Evolutionary conservation across 1,140 invertebrate species (phyloP).

Genomic region (Cherax destructor): DNA sequence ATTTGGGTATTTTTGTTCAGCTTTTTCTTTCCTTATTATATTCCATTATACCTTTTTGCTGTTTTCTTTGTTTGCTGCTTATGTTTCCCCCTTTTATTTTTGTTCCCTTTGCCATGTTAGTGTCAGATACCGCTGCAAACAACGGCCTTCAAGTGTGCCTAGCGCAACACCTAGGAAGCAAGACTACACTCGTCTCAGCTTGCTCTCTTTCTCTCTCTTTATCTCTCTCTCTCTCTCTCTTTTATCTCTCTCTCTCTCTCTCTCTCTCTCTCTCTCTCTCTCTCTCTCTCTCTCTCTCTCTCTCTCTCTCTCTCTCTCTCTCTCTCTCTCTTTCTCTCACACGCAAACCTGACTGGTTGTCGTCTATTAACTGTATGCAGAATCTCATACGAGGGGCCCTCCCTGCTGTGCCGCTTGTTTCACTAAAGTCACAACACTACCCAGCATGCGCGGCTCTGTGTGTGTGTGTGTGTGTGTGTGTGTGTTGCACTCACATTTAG

Average conservation of each 20-base stretch:
- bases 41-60: slow-evolving; percentile 1
- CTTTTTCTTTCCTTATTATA: slow-evolving; percentile 19
- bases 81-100: neutral
- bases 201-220: neutral
- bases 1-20: neutral
- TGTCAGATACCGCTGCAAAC: neutral
- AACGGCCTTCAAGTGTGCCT: neutral
- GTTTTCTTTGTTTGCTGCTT: neutral
- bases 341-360: neutral
- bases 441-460: neutral
- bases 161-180: neutral
- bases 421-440: neutral
- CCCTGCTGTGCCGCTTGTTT: neutral
- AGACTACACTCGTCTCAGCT: neutral
- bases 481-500: too few species aligned
- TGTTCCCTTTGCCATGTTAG: neutral
- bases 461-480: neutral
- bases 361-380: neutral
- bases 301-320: too few species aligned
- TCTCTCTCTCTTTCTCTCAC: too few species aligned
- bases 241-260: too few species aligned
- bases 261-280: too few species aligned
- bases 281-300: too few species aligned
- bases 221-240: too few species aligned
- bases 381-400: neutral